A percentile compares a stretch with the other conserved stretches of the same genome.
phyloP scores from a whole-genome alignment of 2,888 invertebrate genomes.

The Agrochola lota region DNA sequence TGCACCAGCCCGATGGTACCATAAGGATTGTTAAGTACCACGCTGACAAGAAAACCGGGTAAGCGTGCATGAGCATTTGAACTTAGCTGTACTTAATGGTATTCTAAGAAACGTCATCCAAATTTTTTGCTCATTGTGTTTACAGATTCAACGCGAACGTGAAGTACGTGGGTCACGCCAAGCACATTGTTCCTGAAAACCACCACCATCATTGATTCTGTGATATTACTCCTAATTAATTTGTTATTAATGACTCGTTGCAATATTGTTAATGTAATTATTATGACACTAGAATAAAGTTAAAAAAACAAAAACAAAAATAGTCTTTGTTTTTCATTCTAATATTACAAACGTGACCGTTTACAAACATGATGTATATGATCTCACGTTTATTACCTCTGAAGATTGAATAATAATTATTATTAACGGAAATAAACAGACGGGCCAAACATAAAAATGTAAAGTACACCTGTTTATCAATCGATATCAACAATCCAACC shows the following conservation, averaged over 20 bases:
- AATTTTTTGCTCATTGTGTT: background rate
- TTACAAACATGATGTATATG: background rate
- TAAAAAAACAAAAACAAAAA: background rate
- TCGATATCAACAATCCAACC: background rate
- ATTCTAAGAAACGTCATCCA: background rate
- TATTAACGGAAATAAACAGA: background rate
- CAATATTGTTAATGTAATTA: conserved; percentile 31
- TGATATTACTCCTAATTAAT: conserved; percentile 8
- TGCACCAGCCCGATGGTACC: conserved; percentile 84
- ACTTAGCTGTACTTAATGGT: background rate
- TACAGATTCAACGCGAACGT: conserved; percentile 56
- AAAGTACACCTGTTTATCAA: background rate
- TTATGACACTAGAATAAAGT: conserved; percentile 25
- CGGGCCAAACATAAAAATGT: background rate
- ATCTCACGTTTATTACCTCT: too few species aligned
- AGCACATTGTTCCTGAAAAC: conserved; percentile 57
- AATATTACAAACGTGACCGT: background rate
- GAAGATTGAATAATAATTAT: background rate
- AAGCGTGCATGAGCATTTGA: background rate
- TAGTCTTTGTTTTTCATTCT: background rate
- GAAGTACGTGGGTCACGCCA: conserved; percentile 62
- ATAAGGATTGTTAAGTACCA: conserved; percentile 70
- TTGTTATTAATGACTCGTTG: conserved; percentile 7
- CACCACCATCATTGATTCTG: conserved; percentile 53
- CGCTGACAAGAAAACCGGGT: conserved; percentile 63